Conservation (phyloP, 1,140 invertebrate species). For the Zaprionus nigranus region DNA sequence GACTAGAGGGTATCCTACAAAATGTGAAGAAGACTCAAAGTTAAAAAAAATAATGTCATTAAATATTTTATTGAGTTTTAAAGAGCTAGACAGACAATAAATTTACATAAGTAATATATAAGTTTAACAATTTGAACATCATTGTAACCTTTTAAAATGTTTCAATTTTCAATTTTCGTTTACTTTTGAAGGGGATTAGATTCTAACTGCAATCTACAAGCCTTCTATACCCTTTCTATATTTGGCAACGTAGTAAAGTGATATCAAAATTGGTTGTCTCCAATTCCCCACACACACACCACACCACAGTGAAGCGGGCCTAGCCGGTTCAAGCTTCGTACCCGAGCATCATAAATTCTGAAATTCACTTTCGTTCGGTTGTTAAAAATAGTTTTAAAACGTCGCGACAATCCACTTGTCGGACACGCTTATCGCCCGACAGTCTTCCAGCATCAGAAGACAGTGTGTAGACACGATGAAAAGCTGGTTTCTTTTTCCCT, state of each 20-base stretch:
- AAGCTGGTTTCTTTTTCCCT: conserved; percentile 29
- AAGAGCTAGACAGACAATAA: background rate
- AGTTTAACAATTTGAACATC: background rate
- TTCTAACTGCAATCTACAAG: background rate
- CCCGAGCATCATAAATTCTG: conserved; percentile 50
- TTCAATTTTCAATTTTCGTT: background rate
- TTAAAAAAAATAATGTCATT: no score
- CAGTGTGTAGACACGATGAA: conserved; percentile 1
- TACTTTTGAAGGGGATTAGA: no score
- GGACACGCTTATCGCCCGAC: conserved; percentile 17
- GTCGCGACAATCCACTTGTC: conserved; percentile 50
- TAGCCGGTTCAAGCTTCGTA: conserved; percentile 37
- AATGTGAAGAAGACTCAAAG: background rate
- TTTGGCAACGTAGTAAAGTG: background rate
- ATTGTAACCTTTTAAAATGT: background rate
- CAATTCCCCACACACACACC: conserved; percentile 25
- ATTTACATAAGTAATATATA: background rate
- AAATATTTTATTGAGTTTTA: no score
- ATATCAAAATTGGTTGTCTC: conserved; percentile 53
- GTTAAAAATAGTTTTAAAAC: conserved; percentile 70
- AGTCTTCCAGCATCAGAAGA: background rate
- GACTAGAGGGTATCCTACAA: conserved; percentile 19
- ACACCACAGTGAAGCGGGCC: background rate
- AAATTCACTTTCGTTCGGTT: conserved; percentile 74
- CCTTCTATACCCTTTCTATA: conserved; percentile 5